Conservation (phyloP, 2,113 vertebrate genomes). For the Alouatta palliata region DNA sequence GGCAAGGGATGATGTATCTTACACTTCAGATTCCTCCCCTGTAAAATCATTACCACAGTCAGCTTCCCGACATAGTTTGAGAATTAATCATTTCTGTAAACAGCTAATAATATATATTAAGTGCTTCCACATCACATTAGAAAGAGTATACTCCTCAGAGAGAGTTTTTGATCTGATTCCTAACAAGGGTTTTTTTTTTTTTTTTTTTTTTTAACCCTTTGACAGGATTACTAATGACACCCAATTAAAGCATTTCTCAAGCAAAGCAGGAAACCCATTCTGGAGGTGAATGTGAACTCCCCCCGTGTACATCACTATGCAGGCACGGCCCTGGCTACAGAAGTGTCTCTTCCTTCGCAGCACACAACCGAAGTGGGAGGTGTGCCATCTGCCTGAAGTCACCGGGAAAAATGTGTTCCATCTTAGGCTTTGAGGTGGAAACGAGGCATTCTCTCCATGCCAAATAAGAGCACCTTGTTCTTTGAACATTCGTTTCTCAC, state of each 20-base stretch:
- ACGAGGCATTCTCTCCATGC: neutral
- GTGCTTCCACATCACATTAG: too few species aligned
- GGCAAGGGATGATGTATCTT: neutral
- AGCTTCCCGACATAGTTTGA: neutral
- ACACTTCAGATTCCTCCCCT: neutral
- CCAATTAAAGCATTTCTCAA: neutral
- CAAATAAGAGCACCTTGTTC: neutral
- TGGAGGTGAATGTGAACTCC: neutral
- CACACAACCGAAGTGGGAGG: neutral
- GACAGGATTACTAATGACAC: neutral
- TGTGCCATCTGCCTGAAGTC: neutral
- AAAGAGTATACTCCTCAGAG: neutral
- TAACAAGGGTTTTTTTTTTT: neutral
- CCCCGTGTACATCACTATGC: neutral
- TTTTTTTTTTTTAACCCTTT: neutral
- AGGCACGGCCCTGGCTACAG: too few species aligned
- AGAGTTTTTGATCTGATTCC: neutral
- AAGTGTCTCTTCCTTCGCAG: neutral
- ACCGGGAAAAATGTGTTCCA: neutral
- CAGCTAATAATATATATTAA: neutral
- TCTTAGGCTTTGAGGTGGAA: neutral
- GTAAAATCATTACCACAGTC: too few species aligned
- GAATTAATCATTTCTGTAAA: neutral
- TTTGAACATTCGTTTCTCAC: rapidly evolving
- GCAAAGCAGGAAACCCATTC: neutral